Conservation (phyloP, 2,113 vertebrate species). For the Grus americana region DNA sequence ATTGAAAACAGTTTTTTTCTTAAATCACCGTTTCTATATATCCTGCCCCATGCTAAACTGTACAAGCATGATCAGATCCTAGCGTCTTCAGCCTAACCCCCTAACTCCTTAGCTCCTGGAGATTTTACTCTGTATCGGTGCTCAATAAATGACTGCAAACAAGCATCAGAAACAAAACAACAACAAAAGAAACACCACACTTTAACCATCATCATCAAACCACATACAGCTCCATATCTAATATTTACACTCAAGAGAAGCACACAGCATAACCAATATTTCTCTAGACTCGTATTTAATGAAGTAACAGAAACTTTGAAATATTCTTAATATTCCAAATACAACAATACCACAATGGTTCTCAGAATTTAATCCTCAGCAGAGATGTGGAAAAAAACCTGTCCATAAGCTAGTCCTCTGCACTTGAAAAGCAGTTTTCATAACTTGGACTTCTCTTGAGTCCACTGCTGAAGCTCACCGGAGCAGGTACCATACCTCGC, state of each 20-base stretch:
- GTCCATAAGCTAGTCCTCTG: not conserved
- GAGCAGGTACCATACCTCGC: not conserved
- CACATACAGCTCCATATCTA: not conserved
- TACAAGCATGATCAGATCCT: not conserved
- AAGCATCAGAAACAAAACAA: not conserved
- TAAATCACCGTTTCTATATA: not conserved
- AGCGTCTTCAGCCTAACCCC: not conserved
- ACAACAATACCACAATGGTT: not conserved
- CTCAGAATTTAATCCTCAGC: not conserved
- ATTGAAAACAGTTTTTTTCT: accelerated
- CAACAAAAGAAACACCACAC: not conserved
- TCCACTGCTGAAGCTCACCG: not conserved
- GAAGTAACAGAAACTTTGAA: not conserved
- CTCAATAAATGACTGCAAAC: not conserved
- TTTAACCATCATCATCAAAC: not conserved
- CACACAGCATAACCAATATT: not conserved
- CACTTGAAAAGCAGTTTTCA: not conserved
- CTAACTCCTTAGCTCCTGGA: not conserved
- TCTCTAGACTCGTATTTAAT: not conserved
- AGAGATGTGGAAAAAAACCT: accelerated
- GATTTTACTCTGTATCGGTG: not conserved
- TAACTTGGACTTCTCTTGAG: not conserved
- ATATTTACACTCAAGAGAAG: not conserved
- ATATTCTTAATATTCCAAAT: not conserved
- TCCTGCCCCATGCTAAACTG: not conserved